A percentile compares a stretch with the other conserved stretches of the same genome.
phyloP scores from a whole-genome alignment of 2,113 vertebrate species.

The Platysternon megacephalum region DNA sequence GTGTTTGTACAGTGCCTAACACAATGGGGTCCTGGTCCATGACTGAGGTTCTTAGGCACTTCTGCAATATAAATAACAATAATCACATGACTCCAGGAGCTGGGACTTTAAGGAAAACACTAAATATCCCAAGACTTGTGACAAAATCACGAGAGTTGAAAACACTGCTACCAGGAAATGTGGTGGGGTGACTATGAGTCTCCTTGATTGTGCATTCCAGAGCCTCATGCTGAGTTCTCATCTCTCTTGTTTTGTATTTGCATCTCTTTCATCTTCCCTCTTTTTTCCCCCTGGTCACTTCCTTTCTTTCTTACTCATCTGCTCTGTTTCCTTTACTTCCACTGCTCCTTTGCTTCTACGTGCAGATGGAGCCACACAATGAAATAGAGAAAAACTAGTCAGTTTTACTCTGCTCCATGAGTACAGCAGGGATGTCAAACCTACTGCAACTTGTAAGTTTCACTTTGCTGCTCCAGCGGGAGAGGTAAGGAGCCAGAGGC shows the following conservation, averaged over 20 bases:
- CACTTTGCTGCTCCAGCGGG: background rate
- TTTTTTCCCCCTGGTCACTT: background rate
- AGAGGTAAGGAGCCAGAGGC: background rate
- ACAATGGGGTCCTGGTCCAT: background rate
- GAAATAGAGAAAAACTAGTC: accelerated
- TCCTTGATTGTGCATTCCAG: background rate
- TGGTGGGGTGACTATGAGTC: background rate
- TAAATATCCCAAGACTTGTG: background rate
- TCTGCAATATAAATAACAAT: background rate
- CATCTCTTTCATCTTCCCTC: background rate
- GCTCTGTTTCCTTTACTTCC: background rate
- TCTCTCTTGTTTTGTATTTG: background rate
- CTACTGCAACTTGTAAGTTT: background rate
- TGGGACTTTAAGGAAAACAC: background rate
- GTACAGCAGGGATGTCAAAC: background rate
- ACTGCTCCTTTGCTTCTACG: background rate
- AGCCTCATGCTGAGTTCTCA: background rate
- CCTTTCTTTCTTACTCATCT: background rate
- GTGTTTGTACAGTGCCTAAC: background rate
- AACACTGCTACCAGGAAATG: background rate
- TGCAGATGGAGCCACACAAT: background rate
- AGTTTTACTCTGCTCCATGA: background rate
- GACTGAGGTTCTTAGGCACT: background rate
- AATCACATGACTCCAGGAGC: background rate
- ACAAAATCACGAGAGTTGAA: accelerated